A percentile compares a stretch with the other conserved stretches of the same genome.
Conservation (phyloP, 92 coral and sea anemone genomes). For the Metridium senile region DNA sequence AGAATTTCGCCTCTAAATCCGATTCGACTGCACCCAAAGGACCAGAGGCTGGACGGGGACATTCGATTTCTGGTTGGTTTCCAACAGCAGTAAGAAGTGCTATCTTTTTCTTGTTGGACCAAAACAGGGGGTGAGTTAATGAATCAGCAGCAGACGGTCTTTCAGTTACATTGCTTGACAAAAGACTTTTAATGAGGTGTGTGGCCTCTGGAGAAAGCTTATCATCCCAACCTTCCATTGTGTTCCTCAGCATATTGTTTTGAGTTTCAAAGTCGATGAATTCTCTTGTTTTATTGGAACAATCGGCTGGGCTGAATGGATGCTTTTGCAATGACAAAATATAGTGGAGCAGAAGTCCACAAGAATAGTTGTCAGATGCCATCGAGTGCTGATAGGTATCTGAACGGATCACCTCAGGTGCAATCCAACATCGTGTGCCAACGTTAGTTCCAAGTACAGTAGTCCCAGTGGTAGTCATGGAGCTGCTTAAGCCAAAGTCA, state of each 20-base stretch:
- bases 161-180: background rate
- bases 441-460: constrained; percentile 23
- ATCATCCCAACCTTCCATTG: background rate
- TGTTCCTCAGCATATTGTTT: constrained; percentile 26
- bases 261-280: constrained; percentile 33
- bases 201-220: constrained; percentile 47
- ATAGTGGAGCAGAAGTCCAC: constrained; percentile 40
- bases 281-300: background rate
- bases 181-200: constrained; percentile 34
- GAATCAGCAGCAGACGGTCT: constrained; percentile 43
- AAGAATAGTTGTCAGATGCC: constrained; percentile 32
- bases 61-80: constrained; percentile 47
- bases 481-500: constrained; percentile 38
- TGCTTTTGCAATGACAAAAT: constrained; percentile 30
- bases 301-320: constrained; percentile 28
- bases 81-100: constrained; percentile 44
- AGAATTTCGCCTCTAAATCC: constrained; percentile 1
- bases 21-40: constrained; percentile 6
- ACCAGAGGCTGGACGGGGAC: constrained; percentile 10
- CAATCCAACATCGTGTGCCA: constrained; percentile 50
- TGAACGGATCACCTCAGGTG: constrained; percentile 23
- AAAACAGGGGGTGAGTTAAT: constrained; percentile 51
- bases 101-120: constrained; percentile 52
- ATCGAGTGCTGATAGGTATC: constrained; percentile 14
- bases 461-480: background rate